Percentiles rank a stretch among this genome's conserved stretches.
Evolutionary conservation across 2,113 vertebrate species (phyloP).

Genomic region (Andinoacara biseriatus): DNA sequence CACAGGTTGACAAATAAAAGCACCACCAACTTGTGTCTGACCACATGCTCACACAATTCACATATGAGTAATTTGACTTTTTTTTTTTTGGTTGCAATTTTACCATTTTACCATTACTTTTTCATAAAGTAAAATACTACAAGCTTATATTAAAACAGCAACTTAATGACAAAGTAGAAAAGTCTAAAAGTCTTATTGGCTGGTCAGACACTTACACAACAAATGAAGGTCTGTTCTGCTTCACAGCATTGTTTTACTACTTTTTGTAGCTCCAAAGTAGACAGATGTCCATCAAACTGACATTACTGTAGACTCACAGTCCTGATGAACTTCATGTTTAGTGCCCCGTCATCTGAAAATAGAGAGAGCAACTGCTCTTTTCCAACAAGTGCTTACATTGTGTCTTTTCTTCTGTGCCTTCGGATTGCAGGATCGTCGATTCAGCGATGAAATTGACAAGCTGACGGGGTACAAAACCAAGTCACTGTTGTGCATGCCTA

Average conservation of each 20-base stretch:
- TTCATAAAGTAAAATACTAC: not conserved
- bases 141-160: not conserved
- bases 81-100: not conserved
- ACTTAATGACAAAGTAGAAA: not conserved
- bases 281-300: not conserved
- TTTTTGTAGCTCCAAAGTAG: not conserved
- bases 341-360: slow-evolving; percentile 20
- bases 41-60: not conserved
- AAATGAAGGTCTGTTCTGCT: not conserved
- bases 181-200: not conserved
- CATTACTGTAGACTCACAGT: not conserved
- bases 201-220: not conserved
- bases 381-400: slow-evolving; percentile 15
- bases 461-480: slow-evolving; percentile 98
- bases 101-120: not conserved
- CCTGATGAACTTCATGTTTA: slow-evolving; percentile 8
- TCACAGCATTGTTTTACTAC: not conserved
- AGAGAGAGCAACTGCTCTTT: not conserved
- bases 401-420: slow-evolving; percentile 25
- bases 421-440: slow-evolving; percentile 89
- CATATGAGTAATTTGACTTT: not conserved
- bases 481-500: slow-evolving; percentile 97
- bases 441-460: slow-evolving; percentile 99
- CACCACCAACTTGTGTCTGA: not conserved
- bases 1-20: not conserved